Percentiles rank a stretch among this genome's conserved stretches.
These are phyloP conservation scores for Pseudopleuronectes americanus DNA, from an alignment of 2,797 vertebrate genomes.

Conservation along the genomic window DNA sequence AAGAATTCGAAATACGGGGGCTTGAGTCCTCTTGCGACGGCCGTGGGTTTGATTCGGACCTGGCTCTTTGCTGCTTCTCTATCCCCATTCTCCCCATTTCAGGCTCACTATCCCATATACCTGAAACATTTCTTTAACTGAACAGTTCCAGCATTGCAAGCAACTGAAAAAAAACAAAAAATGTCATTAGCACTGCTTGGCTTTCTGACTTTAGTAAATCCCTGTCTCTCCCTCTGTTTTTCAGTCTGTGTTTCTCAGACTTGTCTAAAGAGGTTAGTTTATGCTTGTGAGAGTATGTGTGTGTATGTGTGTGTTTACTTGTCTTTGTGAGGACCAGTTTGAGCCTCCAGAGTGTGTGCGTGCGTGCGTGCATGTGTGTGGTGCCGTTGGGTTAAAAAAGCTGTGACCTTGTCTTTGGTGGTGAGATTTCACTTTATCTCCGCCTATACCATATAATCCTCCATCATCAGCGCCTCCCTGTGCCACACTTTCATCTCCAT, in stretches of 20 bases:
- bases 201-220: slow-evolving; percentile 52
- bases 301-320: slow-evolving; percentile 10
- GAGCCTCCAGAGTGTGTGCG: too few relatives aligned
- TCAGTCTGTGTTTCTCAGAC: slow-evolving; percentile 36
- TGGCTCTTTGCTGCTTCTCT: too few relatives aligned
- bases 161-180: not conserved
- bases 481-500: slow-evolving; percentile 68
- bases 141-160: too few relatives aligned
- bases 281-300: slow-evolving; percentile 1
- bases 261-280: slow-evolving; percentile 23
- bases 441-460: slow-evolving; percentile 65
- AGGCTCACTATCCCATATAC: too few relatives aligned
- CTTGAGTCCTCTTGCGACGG: too few relatives aligned
- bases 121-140: too few relatives aligned
- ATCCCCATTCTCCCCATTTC: too few relatives aligned
- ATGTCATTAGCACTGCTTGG: slow-evolving; percentile 1
- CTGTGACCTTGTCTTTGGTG: slow-evolving; percentile 56
- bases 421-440: slow-evolving; percentile 46
- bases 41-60: too few relatives aligned
- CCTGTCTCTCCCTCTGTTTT: slow-evolving; percentile 27
- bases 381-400: slow-evolving; percentile 37
- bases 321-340: not conserved
- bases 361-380: not conserved
- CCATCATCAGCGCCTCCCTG: slow-evolving; percentile 60
- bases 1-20: too few relatives aligned